Percentiles rank a stretch among this genome's conserved stretches.
Evolutionary conservation across 1,140 invertebrate species (phyloP).

Genomic region (Polypedilum vanderplanki): DNA sequence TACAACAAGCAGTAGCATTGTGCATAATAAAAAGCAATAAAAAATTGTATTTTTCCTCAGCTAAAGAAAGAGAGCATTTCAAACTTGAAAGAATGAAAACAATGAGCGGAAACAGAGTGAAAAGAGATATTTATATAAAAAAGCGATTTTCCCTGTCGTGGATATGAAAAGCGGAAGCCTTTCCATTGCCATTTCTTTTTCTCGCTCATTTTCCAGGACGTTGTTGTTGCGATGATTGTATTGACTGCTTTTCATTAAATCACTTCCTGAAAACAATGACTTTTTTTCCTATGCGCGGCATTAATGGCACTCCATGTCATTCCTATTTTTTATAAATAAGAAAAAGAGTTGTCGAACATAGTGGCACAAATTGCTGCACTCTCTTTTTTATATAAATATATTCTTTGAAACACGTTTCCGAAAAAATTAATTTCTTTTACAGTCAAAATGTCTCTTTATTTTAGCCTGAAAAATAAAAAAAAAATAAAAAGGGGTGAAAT

Average conservation of each 20-base stretch:
- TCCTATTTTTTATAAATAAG: background rate
- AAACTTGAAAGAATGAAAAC: constrained; percentile 20
- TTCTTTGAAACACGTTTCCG: constrained; percentile 4
- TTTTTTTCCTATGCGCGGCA: background rate
- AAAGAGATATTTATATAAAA: constrained; percentile 10
- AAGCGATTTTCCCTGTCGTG: background rate
- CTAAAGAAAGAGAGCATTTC: background rate
- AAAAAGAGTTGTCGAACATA: constrained; percentile 7
- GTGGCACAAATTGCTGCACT: background rate
- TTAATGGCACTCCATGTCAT: background rate
- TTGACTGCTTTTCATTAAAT: constrained; percentile 26
- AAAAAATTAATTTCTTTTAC: background rate
- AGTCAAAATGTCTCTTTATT: background rate
- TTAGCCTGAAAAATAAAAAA: too few species aligned
- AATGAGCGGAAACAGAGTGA: constrained; percentile 18
- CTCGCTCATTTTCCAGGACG: background rate
- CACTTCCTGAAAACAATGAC: constrained; percentile 28
- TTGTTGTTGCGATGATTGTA: background rate
- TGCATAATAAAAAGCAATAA: constrained; percentile 1
- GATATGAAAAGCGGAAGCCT: background rate
- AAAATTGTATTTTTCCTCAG: background rate
- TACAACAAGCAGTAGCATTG: background rate
- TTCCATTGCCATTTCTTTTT: background rate
- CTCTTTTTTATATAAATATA: background rate
- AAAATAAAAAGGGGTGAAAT: constrained; percentile 26